These are phyloP conservation scores for Rafetus swinhoei DNA, from an alignment of 2,113 vertebrate species.

Conservation along the genomic window DNA sequence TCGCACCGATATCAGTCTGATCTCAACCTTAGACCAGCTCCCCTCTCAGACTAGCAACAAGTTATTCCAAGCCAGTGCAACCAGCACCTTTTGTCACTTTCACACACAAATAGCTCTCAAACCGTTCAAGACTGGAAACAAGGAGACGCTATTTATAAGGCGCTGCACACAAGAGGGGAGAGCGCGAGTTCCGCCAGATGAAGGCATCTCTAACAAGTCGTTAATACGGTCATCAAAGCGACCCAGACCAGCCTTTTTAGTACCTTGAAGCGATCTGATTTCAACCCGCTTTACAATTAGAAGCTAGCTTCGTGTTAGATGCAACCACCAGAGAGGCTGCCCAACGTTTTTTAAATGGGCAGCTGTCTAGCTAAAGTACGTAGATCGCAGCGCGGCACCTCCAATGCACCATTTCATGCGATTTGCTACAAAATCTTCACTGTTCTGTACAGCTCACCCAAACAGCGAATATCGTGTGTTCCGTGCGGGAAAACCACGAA, in stretches of 20 bases:
- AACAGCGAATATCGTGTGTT: neutral
- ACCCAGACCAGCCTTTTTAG: too few species aligned
- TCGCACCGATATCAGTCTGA: rapidly evolving
- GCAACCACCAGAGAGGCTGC: neutral
- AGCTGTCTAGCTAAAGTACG: neutral
- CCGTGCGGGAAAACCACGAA: too few species aligned
- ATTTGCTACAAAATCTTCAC: neutral
- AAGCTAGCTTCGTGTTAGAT: neutral
- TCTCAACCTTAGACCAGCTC: neutral
- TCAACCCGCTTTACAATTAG: neutral
- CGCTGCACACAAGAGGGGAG: neutral
- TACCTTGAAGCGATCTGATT: neutral
- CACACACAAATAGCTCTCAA: neutral
- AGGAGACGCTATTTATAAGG: constrained; percentile 19
- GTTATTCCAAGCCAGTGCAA: neutral
- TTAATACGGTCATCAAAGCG: neutral
- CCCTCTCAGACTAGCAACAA: neutral
- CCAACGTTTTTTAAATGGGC: neutral
- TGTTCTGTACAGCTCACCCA: neutral
- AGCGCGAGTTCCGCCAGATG: neutral
- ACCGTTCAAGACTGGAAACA: neutral
- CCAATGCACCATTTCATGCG: neutral
- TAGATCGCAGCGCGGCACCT: neutral
- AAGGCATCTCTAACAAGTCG: neutral
- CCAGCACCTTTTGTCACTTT: neutral